phyloP scores from a whole-genome alignment of 2,113 vertebrate species.

The Odontophorus gujanensis region DNA sequence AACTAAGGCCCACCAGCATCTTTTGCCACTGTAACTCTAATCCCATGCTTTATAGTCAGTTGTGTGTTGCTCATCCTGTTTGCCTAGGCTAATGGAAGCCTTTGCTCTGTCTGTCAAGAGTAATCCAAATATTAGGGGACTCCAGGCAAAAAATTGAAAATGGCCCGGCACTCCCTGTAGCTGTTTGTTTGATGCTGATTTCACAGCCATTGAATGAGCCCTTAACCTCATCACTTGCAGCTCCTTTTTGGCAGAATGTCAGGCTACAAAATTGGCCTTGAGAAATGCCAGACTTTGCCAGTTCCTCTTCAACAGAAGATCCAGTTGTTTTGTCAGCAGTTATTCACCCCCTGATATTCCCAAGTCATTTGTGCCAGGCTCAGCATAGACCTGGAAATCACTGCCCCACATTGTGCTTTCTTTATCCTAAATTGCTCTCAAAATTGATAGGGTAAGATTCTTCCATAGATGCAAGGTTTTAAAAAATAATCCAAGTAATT shows the following conservation, averaged over 20 bases:
- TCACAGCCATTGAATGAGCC: constrained; percentile 47
- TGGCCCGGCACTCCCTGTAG: constrained; percentile 36
- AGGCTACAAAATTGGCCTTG: constrained; percentile 51
- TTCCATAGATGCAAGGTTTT: background rate
- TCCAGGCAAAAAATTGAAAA: constrained; percentile 15
- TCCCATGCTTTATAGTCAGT: background rate
- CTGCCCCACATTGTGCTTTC: background rate
- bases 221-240: constrained; percentile 13
- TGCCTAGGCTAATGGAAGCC: constrained; percentile 11
- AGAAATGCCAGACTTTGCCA: constrained; percentile 60
- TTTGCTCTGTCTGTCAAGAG: constrained; percentile 49
- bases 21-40: background rate
- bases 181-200: constrained; percentile 63
- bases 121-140: constrained; percentile 44
- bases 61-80: background rate
- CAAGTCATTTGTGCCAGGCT: background rate
- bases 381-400: background rate
- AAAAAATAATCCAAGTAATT: background rate
- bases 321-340: constrained; percentile 25
- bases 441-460: background rate
- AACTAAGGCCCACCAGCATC: background rate
- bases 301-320: constrained; percentile 8
- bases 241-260: constrained; percentile 60
- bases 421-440: background rate
- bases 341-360: constrained; percentile 1